A percentile compares a stretch with the other conserved stretches of the same genome.
Evolutionary conservation across 1,140 invertebrate species (phyloP).

Genomic region (Camponotus pennsylvanicus): DNA sequence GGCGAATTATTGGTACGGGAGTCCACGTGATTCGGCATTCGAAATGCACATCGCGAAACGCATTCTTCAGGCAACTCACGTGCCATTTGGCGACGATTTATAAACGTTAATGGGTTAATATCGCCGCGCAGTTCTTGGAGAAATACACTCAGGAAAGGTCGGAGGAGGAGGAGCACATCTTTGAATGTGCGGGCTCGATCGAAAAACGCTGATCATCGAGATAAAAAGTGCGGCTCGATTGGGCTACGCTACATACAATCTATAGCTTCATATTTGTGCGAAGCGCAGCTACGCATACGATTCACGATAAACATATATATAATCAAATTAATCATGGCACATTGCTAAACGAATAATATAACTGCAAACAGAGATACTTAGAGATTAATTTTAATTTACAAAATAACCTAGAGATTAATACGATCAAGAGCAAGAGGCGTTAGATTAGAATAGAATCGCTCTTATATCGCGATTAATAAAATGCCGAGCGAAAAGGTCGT

Average conservation of each 20-base stretch:
- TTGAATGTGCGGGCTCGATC: background rate
- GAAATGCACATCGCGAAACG: conserved; percentile 75
- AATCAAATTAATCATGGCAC: conserved; percentile 28
- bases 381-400: background rate
- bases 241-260: conserved; percentile 65
- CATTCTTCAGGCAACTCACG: conserved; percentile 76
- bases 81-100: conserved; percentile 75
- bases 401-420: background rate
- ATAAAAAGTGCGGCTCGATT: conserved; percentile 64
- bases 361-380: background rate
- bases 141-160: conserved; percentile 51
- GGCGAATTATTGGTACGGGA: background rate
- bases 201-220: conserved; percentile 10
- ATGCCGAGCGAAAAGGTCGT: conserved; percentile 66
- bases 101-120: conserved; percentile 81
- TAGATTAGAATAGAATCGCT: background rate
- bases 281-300: background rate
- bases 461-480: conserved; percentile 39
- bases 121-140: conserved; percentile 66
- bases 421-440: background rate
- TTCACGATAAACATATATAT: conserved; percentile 17
- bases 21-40: conserved; percentile 75
- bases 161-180: conserved; percentile 21
- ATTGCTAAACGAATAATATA: background rate
- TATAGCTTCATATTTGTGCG: conserved; percentile 69